These are phyloP conservation scores for Alsophila aescularia DNA, from an alignment of 2,888 invertebrate species.

Conservation along the genomic window DNA sequence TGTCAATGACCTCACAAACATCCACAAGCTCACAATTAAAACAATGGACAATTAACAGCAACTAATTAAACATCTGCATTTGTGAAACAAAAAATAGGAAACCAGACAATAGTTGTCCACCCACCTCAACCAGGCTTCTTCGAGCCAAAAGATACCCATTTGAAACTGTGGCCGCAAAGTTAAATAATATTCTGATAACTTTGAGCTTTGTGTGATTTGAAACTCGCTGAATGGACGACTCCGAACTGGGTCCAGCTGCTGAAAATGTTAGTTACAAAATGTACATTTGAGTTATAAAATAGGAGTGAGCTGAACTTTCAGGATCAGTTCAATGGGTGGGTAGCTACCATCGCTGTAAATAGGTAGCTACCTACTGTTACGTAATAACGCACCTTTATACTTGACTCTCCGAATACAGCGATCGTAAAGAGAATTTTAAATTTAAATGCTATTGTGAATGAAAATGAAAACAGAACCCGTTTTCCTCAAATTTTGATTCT, in stretches of 20 bases:
- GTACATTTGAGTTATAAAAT: conserved; percentile 10
- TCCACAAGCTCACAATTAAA: conserved; percentile 2
- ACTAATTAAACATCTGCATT: conserved; percentile 1
- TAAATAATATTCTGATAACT: conserved; percentile 35
- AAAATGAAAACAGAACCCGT: too few species aligned
- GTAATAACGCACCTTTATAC: too few species aligned
- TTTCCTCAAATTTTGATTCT: too few species aligned
- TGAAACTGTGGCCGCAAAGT: conserved; percentile 30
- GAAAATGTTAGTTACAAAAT: conserved; percentile 27
- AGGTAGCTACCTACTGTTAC: too few species aligned
- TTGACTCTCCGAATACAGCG: too few species aligned
- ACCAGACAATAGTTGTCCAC: conserved; percentile 42
- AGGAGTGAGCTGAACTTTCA: not conserved
- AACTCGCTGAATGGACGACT: conserved; percentile 34
- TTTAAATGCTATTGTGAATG: too few species aligned
- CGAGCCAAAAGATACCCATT: conserved; percentile 28
- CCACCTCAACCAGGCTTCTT: conserved; percentile 33
- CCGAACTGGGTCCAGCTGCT: conserved; percentile 32
- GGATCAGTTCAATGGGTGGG: too few species aligned
- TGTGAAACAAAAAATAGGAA: conserved; percentile 21
- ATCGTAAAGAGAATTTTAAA: too few species aligned
- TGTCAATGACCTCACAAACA: too few species aligned
- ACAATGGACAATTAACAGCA: conserved; percentile 8
- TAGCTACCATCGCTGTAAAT: too few species aligned
- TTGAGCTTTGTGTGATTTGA: conserved; percentile 33